These are phyloP conservation scores for Paracyprichromis sp. DNA, from an alignment of 2,113 vertebrate species.

Conservation along the genomic window DNA sequence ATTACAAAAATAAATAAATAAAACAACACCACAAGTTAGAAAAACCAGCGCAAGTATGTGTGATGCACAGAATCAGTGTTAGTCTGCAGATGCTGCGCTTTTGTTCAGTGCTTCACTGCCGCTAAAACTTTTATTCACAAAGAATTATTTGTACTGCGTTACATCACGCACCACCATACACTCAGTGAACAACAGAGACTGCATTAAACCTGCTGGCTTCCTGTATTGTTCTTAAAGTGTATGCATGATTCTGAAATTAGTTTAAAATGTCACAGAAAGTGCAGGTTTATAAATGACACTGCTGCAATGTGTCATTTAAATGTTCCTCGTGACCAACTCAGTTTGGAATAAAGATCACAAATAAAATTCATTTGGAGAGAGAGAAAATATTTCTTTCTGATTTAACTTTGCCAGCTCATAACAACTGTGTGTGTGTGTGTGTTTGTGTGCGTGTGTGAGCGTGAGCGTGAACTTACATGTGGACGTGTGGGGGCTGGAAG, in stretches of 20 bases:
- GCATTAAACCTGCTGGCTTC: slow-evolving; percentile 14
- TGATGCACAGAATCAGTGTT: neutral
- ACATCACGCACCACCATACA: neutral
- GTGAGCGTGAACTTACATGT: slow-evolving; percentile 80
- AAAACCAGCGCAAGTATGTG: neutral
- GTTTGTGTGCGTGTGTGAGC: neutral
- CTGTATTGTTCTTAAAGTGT: neutral
- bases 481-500: slow-evolving; percentile 96
- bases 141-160: neutral
- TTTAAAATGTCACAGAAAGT: neutral
- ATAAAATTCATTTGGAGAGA: neutral
- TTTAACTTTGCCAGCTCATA: neutral
- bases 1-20: neutral
- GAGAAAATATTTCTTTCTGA: neutral
- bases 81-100: neutral
- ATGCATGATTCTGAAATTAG: neutral
- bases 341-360: neutral
- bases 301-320: neutral
- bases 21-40: neutral
- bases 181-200: neutral
- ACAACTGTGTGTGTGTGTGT: neutral
- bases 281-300: neutral
- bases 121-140: neutral
- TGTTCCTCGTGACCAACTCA: neutral
- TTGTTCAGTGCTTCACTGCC: neutral